Evolutionary conservation across 1,140 invertebrate genomes (phyloP), one percentile per base, ranked within the genome.

Genomic region (Drosophila sechellia): DNA sequence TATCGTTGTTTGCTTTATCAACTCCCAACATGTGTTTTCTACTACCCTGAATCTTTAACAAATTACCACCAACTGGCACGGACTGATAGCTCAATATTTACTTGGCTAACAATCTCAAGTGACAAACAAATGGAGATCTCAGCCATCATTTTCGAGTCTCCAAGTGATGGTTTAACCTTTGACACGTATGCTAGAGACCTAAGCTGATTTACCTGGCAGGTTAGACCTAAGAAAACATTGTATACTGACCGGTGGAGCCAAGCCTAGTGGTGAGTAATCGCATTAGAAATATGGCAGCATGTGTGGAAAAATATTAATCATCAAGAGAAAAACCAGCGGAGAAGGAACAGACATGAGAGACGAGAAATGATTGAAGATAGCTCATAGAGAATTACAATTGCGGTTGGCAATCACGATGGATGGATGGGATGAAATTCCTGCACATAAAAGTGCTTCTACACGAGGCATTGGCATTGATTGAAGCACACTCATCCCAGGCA

Each of bases 181-280:
- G 43, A 50, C 64, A 66, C 43, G 39, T 34, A 6, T 10, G 49
- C 12, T 35, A 20, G 8, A 3, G 8, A 35, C 20, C 54, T 45
- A 59, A 35, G 40, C 60, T 25, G 54, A 63, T 42, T 56, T 56
- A 31, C 22, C 25, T 37, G 13, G 22, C 22, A 39, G n/a, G 15
- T 17, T 31, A 27, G 1, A 27, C 20, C 4, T 27, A 17, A 15
- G 48, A 64, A 45, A 39, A 46, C 42, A 11, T 31, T 13, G 59
- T 15, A 64, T 31, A 49, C 11, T 69, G 20, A 6, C 20, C 11
- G 43, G 43, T 45, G 4, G 43, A 20, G 40, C 48, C 56, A 57
- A 42, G 12, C 49, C 40, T 59, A 20, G 58, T 89, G 83, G 58
- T 89, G 83, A 89, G 75, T 87, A 87, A 86, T 86, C 69, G 71